Evolutionary conservation across 2,888 invertebrate species (phyloP), one percentile per base, ranked within the genome.

Genomic region (Troglohyphantes excavatus): DNA sequence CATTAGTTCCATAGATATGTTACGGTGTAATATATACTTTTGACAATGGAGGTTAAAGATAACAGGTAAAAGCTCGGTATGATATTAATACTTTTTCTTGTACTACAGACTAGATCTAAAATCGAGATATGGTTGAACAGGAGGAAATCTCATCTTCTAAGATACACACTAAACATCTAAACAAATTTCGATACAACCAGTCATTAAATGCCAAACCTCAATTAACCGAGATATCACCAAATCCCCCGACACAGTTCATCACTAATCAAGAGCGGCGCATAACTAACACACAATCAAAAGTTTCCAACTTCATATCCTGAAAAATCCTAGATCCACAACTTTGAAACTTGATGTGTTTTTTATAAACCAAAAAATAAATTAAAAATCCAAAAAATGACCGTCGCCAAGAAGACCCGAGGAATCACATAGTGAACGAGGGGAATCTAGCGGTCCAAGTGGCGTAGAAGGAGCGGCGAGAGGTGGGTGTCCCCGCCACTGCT

Each of bases 1-100:
- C 26, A 39, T 46, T 43, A 46, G 5, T 72, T 17, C 26, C 72
- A 72, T 72, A 26, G 72, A 72, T 72, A 72, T 72, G 46, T 72
- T 13, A 21, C 9, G 19, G 1, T 2, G 21, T 9, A n/a, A 46
- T 21, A 72, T 23, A 46, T 72, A 68, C 33, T n/a, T 33, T 11
- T 33, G 3, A 33, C 39, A 21, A 70, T 7, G 17, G 39, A 21
- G 2, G 21, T 2, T 3, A 72, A 72, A 17, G 68, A 53, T n/a
- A 53, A 53, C 17, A 53, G 53, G 53, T n/a, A 5, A 53, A 53
- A 53, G 53, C 53, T 53, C 53, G n/a, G 53, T 1, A 23, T 63
- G 63, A 63, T 63, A 63, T 63, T 63, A 26, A 21, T 3, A 26
- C 7, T 63, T 21, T 9, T 63, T 2, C 63, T 63, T 63, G 23